Conservation (phyloP, 2,888 invertebrate genomes). For the Acrobasis consociella region DNA sequence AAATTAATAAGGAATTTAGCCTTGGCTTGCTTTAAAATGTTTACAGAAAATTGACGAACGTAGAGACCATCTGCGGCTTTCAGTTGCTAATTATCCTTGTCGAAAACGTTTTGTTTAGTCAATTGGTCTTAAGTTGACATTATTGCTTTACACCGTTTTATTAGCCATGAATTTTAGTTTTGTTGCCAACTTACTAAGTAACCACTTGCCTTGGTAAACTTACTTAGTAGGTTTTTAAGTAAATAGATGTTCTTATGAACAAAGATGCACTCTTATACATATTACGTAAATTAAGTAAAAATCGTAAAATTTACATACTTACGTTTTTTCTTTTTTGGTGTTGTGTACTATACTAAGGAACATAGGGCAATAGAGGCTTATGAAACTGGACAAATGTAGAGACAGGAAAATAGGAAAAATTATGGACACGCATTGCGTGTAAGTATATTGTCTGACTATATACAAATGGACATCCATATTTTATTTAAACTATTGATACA, state of each 20-base stretch:
- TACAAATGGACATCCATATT: neutral
- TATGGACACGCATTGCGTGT: conserved; percentile 2
- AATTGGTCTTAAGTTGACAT: conserved; percentile 35
- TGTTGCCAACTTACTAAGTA: neutral
- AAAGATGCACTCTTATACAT: too few relatives aligned
- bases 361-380: neutral
- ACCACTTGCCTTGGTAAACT: too few relatives aligned
- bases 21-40: conserved; percentile 24
- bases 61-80: conserved; percentile 21
- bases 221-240: too few relatives aligned
- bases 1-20: conserved; percentile 14
- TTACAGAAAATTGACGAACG: conserved; percentile 21
- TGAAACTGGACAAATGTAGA: neutral
- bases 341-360: neutral
- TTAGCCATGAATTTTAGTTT: neutral
- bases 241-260: too few relatives aligned
- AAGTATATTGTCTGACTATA: neutral
- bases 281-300: too few relatives aligned
- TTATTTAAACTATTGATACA: neutral
- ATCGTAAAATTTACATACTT: neutral
- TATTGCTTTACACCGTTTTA: neutral
- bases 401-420: neutral
- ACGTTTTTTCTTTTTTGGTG: neutral
- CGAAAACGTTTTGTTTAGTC: conserved; percentile 35
- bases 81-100: conserved; percentile 31